Percentiles rank a stretch among this genome's conserved stretches.
phyloP scores from a whole-genome alignment of 2,888 invertebrate genomes.

The Dicyrtoma fusca region DNA sequence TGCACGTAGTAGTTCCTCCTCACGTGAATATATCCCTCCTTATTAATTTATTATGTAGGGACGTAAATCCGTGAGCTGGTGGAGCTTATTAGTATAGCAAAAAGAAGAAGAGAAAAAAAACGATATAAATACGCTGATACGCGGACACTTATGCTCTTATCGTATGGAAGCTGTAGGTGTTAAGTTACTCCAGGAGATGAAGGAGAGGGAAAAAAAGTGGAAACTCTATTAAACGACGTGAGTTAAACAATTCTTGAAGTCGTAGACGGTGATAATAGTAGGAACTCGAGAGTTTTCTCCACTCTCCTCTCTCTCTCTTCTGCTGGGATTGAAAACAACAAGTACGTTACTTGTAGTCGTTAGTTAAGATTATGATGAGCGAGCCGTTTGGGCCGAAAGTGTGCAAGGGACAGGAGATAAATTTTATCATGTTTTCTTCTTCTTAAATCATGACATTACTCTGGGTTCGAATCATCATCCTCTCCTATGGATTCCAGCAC shows the following conservation, averaged over 20 bases:
- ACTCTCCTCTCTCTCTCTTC: too few species aligned
- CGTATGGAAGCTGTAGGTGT: too few species aligned
- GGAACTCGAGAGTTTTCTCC: not conserved
- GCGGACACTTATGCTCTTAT: too few species aligned
- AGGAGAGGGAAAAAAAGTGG: not conserved
- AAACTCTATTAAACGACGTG: not conserved
- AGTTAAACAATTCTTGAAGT: constrained; percentile 9
- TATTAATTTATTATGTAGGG: not conserved
- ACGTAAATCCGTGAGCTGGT: not conserved
- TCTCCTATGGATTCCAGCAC: not conserved
- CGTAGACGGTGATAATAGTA: not conserved
- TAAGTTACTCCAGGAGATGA: not conserved
- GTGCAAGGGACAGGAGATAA: constrained; percentile 27
- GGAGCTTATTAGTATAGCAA: too few species aligned
- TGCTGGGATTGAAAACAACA: too few species aligned
- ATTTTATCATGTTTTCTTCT: constrained; percentile 18
- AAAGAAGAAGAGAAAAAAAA: too few species aligned
- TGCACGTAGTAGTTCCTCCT: too few species aligned
- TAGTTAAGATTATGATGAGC: constrained; percentile 20
- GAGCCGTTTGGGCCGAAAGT: constrained; percentile 15
- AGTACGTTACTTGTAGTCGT: constrained; percentile 9
- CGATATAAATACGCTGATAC: too few species aligned
- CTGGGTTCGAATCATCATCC: not conserved
- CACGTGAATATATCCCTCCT: too few species aligned
- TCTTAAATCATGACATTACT: constrained; percentile 2